Percentiles rank a stretch among this genome's conserved stretches.
Conservation (phyloP, 1,140 invertebrate species). For the Aradophagus sp. region DNA sequence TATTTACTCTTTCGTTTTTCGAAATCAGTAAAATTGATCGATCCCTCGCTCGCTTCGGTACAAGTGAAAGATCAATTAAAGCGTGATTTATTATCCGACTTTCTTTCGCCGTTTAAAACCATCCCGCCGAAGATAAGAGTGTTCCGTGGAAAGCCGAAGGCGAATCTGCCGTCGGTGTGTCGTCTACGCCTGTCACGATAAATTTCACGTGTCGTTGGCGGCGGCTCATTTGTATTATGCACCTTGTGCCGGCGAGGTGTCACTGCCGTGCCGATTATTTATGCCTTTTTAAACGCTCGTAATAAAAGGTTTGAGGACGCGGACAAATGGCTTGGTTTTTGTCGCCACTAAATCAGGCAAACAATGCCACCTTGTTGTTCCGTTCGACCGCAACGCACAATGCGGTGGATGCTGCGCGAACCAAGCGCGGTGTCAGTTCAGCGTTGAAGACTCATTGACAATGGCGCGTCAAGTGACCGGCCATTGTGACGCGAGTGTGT, state of each 20-base stretch:
- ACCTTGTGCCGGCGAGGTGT: constrained; percentile 35
- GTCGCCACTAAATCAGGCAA: constrained; percentile 17
- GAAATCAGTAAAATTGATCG: too few relatives aligned
- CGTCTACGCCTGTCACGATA: constrained; percentile 52
- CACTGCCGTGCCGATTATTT: constrained; percentile 26
- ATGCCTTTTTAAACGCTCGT: constrained; percentile 29
- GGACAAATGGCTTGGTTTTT: constrained; percentile 26
- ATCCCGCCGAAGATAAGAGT: too few relatives aligned
- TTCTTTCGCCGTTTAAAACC: constrained; percentile 4
- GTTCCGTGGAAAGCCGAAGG: too few relatives aligned
- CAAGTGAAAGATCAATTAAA: too few relatives aligned
- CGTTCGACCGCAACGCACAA: too few relatives aligned
- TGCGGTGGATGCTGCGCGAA: too few relatives aligned
- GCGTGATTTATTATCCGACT: too few relatives aligned
- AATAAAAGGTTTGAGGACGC: constrained; percentile 18
- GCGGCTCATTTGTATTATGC: constrained; percentile 43
- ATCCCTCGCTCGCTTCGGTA: too few relatives aligned
- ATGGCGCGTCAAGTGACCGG: constrained; percentile 1
- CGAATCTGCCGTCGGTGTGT: constrained; percentile 15
- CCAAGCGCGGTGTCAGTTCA: too few relatives aligned
- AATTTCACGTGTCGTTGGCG: constrained; percentile 41
- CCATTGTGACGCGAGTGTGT: constrained; percentile 12
- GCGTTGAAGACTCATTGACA: neutral
- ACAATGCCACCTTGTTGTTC: too few relatives aligned
- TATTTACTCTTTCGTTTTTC: too few relatives aligned